Conservation (phyloP, 2,888 invertebrate species). For the Galeopsomyia nigrocyanea region DNA sequence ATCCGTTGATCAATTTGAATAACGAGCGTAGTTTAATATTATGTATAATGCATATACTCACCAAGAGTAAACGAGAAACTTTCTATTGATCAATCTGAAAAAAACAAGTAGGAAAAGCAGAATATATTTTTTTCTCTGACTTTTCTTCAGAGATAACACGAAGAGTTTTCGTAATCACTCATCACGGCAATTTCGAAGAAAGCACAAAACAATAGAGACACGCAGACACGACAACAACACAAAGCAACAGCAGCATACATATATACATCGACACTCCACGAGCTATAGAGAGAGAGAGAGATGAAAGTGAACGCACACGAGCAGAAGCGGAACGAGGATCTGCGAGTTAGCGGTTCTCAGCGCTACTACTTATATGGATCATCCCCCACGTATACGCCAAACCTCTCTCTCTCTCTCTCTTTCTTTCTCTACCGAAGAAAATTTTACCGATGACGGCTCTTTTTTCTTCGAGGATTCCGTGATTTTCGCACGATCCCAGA, state of each 20-base stretch:
- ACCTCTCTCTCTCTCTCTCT: conserved; percentile 8
- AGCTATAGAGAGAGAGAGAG: too few relatives aligned
- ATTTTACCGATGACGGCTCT: conserved; percentile 19
- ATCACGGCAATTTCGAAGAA: too few relatives aligned
- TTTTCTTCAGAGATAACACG: too few relatives aligned
- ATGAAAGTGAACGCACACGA: not conserved
- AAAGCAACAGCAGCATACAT: not conserved
- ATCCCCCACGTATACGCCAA: conserved; percentile 43
- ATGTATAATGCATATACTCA: too few relatives aligned
- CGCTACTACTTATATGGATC: conserved; percentile 44
- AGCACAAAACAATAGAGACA: not conserved
- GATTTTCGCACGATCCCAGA: not conserved
- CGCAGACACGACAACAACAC: not conserved
- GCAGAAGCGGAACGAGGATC: conserved; percentile 37
- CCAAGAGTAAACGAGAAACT: too few relatives aligned
- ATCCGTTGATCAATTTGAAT: too few relatives aligned
- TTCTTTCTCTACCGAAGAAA: conserved; percentile 14
- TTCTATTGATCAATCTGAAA: too few relatives aligned
- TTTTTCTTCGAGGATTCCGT: too few relatives aligned
- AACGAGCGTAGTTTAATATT: too few relatives aligned
- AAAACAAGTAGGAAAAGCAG: too few relatives aligned
- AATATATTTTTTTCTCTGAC: too few relatives aligned
- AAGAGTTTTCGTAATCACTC: too few relatives aligned
- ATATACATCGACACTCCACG: conserved; percentile 2
- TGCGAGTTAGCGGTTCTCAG: conserved; percentile 32